phyloP scores from a whole-genome alignment of 2,888 invertebrate genomes.

The Ophion slaviceki region DNA sequence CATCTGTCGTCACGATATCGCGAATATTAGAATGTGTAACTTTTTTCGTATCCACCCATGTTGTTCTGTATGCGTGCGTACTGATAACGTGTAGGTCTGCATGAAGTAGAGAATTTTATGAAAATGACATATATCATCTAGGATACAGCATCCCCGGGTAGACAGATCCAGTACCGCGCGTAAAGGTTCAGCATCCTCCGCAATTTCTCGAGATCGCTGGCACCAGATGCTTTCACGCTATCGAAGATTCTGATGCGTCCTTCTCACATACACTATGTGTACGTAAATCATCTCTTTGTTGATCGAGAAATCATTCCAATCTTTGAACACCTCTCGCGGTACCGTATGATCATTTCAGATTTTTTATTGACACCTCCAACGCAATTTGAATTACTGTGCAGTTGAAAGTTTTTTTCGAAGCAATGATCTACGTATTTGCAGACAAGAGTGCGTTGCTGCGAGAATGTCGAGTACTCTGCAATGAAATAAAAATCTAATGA shows the following conservation, averaged over 20 bases:
- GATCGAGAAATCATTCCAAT: no score
- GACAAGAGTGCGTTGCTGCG: no score
- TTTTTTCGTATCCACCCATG: background rate
- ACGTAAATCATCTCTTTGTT: background rate
- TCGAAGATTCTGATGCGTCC: constrained; percentile 57
- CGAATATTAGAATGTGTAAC: constrained; percentile 69
- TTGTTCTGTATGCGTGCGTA: background rate
- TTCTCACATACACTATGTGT: constrained; percentile 2
- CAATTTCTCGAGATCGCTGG: constrained; percentile 53
- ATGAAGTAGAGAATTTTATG: constrained; percentile 56
- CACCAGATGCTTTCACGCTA: constrained; percentile 66
- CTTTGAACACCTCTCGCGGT: no score
- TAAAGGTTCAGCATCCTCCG: constrained; percentile 48
- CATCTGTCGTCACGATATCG: constrained; percentile 73
- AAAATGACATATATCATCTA: constrained; percentile 66
- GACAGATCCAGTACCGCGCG: constrained; percentile 54
- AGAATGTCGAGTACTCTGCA: no score
- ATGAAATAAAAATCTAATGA: no score
- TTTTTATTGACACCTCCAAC: no score
- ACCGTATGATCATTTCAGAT: no score
- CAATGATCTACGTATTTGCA: no score
- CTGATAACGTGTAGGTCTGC: constrained; percentile 43
- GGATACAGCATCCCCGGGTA: constrained; percentile 49
- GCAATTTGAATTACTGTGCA: no score
- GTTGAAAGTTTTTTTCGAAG: no score